Conservation (phyloP, 1,140 invertebrate species). For the Solenopsis invicta region DNA sequence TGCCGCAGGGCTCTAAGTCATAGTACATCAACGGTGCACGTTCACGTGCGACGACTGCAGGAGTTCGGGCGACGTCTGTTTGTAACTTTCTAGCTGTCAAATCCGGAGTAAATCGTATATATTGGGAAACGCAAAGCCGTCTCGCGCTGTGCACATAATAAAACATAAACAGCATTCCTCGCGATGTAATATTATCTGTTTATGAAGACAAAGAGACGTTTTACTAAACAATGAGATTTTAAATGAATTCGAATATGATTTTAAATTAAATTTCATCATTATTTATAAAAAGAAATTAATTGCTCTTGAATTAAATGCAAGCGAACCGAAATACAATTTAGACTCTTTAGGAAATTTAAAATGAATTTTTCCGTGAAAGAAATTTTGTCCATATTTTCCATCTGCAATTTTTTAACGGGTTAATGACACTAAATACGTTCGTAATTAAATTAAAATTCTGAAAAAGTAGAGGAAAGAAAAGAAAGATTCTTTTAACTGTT, state of each 20-base stretch:
- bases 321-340: neutral
- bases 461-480: neutral
- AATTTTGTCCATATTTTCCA: neutral
- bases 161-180: slow-evolving; percentile 6
- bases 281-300: neutral
- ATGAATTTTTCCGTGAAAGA: neutral
- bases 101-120: slow-evolving; percentile 35
- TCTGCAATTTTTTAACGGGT: slow-evolving; percentile 3
- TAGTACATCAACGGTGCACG: slow-evolving; percentile 31
- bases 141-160: slow-evolving; percentile 19
- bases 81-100: slow-evolving; percentile 56
- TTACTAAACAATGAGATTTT: slow-evolving; percentile 8
- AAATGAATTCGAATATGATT: neutral
- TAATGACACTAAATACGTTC: neutral
- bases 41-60: slow-evolving; percentile 34
- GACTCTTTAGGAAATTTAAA: neutral
- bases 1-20: slow-evolving; percentile 34
- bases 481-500: neutral
- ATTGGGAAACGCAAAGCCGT: slow-evolving; percentile 27
- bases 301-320: neutral
- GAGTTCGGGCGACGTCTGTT: slow-evolving; percentile 37
- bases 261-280: neutral
- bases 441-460: slow-evolving; percentile 8
- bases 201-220: neutral
- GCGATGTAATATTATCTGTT: neutral